Conservation (phyloP, 2,797 vertebrate genomes). For the Sebastes flavidus region DNA sequence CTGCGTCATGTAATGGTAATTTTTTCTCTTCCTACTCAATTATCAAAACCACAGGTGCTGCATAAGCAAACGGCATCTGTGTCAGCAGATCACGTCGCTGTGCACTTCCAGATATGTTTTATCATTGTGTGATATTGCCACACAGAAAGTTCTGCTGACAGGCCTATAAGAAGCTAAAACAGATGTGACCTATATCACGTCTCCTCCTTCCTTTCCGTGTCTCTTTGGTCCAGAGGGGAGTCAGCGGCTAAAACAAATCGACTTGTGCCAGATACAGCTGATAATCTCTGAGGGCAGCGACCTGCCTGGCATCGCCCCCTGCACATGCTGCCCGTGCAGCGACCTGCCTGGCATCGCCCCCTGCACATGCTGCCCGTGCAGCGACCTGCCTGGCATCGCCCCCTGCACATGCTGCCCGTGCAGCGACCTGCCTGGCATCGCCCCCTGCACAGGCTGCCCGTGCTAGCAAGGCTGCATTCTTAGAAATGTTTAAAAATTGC, state of each 20-base stretch:
- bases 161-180: not conserved
- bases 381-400: too few species aligned
- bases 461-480: conserved; percentile 13
- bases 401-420: not conserved
- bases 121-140: not conserved
- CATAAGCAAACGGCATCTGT: not conserved
- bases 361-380: conserved; percentile 1
- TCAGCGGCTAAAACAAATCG: conserved; percentile 28
- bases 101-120: not conserved
- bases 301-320: conserved; percentile 33
- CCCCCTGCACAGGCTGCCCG: conserved; percentile 6
- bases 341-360: conserved; percentile 22
- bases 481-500: conserved; percentile 38
- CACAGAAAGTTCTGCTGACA: not conserved
- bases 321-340: conserved; percentile 1
- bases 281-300: conserved; percentile 31
- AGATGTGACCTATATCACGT: not conserved
- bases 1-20: not conserved
- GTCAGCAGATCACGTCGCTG: not conserved
- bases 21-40: not conserved
- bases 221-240: conserved; percentile 4
- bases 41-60: not conserved
- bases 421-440: conserved; percentile 43
- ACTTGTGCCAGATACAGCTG: conserved; percentile 22
- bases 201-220: not conserved